These are phyloP conservation scores for Murina feae DNA, from an alignment of 2,113 vertebrate genomes.

Conservation along the genomic window DNA sequence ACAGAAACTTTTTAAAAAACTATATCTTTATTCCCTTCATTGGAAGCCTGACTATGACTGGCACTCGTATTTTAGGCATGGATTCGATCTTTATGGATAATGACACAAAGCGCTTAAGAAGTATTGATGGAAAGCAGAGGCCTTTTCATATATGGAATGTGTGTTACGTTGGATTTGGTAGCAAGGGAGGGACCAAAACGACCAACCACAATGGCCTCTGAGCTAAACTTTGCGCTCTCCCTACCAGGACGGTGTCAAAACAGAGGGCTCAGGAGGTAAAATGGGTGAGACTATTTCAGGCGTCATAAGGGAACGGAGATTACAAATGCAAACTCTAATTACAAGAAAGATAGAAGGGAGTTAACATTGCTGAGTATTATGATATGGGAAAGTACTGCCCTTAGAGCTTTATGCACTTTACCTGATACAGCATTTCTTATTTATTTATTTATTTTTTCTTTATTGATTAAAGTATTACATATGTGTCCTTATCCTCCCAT, in stretches of 20 bases:
- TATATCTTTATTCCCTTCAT: neutral
- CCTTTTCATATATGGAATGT: neutral
- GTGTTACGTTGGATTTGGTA: neutral
- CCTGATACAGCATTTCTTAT: too few species aligned
- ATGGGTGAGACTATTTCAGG: neutral
- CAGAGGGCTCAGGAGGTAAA: neutral
- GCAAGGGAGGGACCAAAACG: neutral
- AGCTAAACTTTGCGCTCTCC: neutral
- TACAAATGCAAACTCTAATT: neutral
- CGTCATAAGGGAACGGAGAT: neutral
- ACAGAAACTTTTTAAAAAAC: neutral
- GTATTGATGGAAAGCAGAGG: neutral
- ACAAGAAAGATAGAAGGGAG: neutral
- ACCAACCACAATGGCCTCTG: neutral
- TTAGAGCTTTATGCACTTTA: neutral
- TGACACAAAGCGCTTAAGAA: neutral
- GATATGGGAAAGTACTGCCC: neutral
- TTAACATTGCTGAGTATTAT: neutral
- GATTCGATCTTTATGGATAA: neutral
- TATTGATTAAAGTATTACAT: too few species aligned
- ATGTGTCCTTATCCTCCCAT: too few species aligned
- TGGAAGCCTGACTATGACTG: neutral
- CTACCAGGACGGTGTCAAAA: neutral
- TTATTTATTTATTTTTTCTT: too few species aligned
- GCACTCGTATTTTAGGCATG: neutral